Percentiles rank a stretch among this genome's conserved stretches.
These are phyloP conservation scores for Amiota minor DNA, from an alignment of 2,888 invertebrate genomes.

Conservation along the genomic window DNA sequence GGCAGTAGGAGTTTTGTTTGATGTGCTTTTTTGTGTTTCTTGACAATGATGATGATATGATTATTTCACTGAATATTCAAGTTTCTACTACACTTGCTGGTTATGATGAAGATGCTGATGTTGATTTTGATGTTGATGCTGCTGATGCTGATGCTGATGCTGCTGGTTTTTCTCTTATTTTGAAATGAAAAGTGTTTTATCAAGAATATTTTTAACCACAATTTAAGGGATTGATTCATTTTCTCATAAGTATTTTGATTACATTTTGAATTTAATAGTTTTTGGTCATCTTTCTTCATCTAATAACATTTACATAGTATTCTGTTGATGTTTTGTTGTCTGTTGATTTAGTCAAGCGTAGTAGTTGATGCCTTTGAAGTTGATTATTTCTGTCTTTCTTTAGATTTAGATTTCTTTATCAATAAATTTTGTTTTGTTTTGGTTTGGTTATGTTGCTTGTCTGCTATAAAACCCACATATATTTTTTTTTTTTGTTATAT, in stretches of 20 bases:
- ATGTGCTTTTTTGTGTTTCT: slow-evolving; percentile 57
- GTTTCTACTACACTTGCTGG: slow-evolving; percentile 39
- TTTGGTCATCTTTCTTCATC: slow-evolving; percentile 5
- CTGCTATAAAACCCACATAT: background rate
- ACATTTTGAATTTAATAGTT: slow-evolving; percentile 16
- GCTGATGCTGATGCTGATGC: slow-evolving; percentile 28
- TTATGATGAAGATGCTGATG: slow-evolving; percentile 44
- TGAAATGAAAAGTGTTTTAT: slow-evolving; percentile 47
- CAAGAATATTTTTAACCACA: slow-evolving; percentile 65
- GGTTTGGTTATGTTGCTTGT: background rate
- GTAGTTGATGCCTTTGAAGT: slow-evolving; percentile 7
- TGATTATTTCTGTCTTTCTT: background rate
- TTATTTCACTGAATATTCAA: slow-evolving; percentile 29
- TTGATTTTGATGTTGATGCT: slow-evolving; percentile 42
- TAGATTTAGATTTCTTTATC: background rate
- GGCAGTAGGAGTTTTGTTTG: slow-evolving; percentile 54
- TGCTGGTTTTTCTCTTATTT: slow-evolving; percentile 44
- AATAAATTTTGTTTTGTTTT: background rate
- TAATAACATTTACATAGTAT: background rate
- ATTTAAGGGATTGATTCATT: slow-evolving; percentile 49
- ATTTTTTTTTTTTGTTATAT: background rate
- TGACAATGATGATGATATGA: background rate
- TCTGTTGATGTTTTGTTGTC: background rate
- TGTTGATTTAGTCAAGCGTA: slow-evolving; percentile 16
- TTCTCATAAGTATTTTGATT: slow-evolving; percentile 25